Evolutionary conservation across 2,888 invertebrate species (phyloP), one percentile per base, ranked within the genome.

Genomic region (Athripsodes cinereus): DNA sequence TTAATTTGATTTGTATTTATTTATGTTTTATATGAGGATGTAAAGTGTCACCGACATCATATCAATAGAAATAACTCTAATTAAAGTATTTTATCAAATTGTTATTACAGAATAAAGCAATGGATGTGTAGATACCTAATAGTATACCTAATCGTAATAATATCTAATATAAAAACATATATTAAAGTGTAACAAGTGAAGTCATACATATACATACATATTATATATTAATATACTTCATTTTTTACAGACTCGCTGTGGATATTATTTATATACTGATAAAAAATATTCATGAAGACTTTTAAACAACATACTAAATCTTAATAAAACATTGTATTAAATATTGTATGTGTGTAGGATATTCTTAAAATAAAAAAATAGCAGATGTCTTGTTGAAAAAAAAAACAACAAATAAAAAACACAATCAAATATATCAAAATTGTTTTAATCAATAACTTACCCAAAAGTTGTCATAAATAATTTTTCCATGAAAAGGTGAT

Each of bases 271-370:
- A 40, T 40, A 40, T 16, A 40, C 13, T n/a, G 2, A 57, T 56
- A 60, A 57, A 52, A 60, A 58, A 58, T 62, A 62, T 62, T 58
- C 55, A 44, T 61, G 58, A 63, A 63, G 62, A 63, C 62, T 62
- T 60, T 51, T 60, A 55, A 57, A 40, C 55, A 56, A 55, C 46
- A 52, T 55, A 40, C 54, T 50, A 61, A 59, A 52, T 44, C 56
- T 46, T 58, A 59, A 52, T 50, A 50, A 62, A 59, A 62, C 55
- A 62, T 55, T 50, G 58, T 58, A 59, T 56, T 61, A 61, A 63
- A 63, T 63, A 61, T 63, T 61, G 61, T 63, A 63, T 63, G 63
- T 63, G 63, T 61, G 63, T 63, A 63, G 63, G 59, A 57, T 63
- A 63, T 60, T 55, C 16, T 16, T 16, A n/a, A 40, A 8, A 40